Evolutionary conservation across 2,888 invertebrate genomes (phyloP), one percentile per base, ranked within the genome.

Genomic region (Andrena praecox): DNA sequence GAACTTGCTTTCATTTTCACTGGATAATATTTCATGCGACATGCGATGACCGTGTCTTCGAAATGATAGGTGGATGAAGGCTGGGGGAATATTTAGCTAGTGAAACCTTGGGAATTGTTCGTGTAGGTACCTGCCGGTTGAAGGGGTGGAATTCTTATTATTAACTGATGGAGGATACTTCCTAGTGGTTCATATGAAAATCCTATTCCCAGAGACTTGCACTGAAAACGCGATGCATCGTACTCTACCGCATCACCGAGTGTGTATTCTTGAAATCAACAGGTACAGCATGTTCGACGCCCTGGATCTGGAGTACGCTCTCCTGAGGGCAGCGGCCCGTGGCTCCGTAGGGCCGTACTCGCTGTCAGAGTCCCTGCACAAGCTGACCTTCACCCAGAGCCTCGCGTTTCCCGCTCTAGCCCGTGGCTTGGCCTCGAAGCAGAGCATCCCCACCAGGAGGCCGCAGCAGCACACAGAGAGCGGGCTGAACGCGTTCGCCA

Each of bases 261-360:
- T 20, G 52, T 52, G 20, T 54, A 54, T 24, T 54, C 54, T 56
- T 56, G 24, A 56, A 56, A 29, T 70, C 66, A 63, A 82, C 80
- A 92, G 95, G 79, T 96, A 96, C 92, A 96, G 96, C 81, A 95
- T 96, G 60, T 96, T 96, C 94, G 96, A 96, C 93, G 96, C 96
- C 16, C 92, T 96, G 89, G 96, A 97, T 92, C 93, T 96, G 87
- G 96, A 97, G 91, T 97, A 96, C 93, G 96, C 96, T 4, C 93
- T 96, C 12, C 93, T 96, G 67, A 94, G 96, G 50, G 96, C 96
- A 0, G 96, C 96, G 1, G 96, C 96, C 0, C 95, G 96, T 31
- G 96, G 96, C 71, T 96, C 96, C 68, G 96, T 96, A 42, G 96
- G 96, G 3, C 96, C 96, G 0, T 96, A 96, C 91, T 96, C 96